Evolutionary conservation across 2,888 invertebrate genomes (phyloP).

Genomic region (Meteorus cinctellus): DNA sequence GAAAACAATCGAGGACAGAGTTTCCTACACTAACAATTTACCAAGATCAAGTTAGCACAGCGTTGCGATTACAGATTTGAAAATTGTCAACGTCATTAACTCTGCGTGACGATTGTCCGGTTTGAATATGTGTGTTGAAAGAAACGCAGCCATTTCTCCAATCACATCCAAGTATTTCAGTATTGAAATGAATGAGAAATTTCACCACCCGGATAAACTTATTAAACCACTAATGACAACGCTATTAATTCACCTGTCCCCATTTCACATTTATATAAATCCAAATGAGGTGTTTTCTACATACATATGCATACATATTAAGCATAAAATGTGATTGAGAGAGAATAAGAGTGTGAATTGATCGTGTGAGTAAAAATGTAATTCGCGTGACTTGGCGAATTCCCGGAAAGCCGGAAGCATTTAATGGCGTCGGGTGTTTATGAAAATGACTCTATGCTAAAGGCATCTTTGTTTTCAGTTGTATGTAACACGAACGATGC

Average conservation of each 20-base stretch:
- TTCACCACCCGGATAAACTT: too few species aligned
- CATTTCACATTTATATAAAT: neutral
- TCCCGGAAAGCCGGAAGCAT: slow-evolving; percentile 37
- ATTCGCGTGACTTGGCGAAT: slow-evolving; percentile 39
- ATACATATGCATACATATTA: neutral
- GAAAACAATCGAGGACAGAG: neutral
- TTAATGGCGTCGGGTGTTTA: slow-evolving; percentile 32
- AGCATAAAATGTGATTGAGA: slow-evolving; percentile 9
- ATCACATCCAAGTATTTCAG: too few species aligned
- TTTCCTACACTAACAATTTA: neutral
- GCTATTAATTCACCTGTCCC: too few species aligned
- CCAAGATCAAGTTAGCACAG: neutral
- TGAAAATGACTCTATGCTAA: slow-evolving; percentile 30
- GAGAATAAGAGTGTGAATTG: slow-evolving; percentile 11
- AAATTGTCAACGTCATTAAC: too few species aligned
- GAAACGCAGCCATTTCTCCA: too few species aligned
- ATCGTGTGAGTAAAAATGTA: slow-evolving; percentile 19
- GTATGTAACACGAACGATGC: neutral
- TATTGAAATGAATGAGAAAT: too few species aligned
- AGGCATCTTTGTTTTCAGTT: neutral
- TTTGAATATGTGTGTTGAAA: too few species aligned
- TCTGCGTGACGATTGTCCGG: too few species aligned
- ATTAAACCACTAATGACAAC: too few species aligned
- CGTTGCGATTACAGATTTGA: neutral
- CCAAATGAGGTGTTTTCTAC: neutral